These are phyloP conservation scores for Zelostemma sp. DNA, from an alignment of 1,140 invertebrate genomes.

Conservation along the genomic window DNA sequence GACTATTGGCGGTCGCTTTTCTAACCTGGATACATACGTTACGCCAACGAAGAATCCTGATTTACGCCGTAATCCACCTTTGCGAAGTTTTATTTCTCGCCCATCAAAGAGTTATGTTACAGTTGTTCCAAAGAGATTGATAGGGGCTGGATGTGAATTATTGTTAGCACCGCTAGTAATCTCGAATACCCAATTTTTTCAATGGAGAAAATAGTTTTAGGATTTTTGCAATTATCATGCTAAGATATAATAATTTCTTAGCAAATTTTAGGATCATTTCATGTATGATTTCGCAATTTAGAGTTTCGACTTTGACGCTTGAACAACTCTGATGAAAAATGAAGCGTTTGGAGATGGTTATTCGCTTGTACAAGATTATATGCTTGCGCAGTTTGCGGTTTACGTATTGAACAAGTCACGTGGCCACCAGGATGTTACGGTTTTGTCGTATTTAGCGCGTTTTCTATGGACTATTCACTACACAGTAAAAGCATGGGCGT, in stretches of 20 bases:
- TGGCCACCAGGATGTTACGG: conserved; percentile 62
- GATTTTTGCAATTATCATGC: no score
- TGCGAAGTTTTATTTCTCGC: conserved; percentile 34
- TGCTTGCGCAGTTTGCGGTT: conserved; percentile 42
- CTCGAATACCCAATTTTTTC: no score
- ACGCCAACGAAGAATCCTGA: conserved; percentile 25
- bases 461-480: conserved; percentile 48
- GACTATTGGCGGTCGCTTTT: conserved; percentile 44
- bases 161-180: no score
- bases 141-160: not conserved
- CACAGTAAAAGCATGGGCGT: conserved; percentile 57
- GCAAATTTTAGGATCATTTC: no score
- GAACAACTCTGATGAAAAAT: no score
- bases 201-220: no score
- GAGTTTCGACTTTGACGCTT: no score
- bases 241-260: no score
- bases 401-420: conserved; percentile 56
- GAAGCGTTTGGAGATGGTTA: no score
- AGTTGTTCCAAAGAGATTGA: conserved; percentile 19
- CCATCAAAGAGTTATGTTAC: conserved; percentile 39
- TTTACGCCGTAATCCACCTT: conserved; percentile 36
- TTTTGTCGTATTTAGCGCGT: conserved; percentile 61
- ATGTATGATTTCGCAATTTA: no score
- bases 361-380: no score
- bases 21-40: conserved; percentile 53